Base-by-base conservation (phyloP, 2,888 invertebrate species). In the Cheilosia vernalis region DNA sequence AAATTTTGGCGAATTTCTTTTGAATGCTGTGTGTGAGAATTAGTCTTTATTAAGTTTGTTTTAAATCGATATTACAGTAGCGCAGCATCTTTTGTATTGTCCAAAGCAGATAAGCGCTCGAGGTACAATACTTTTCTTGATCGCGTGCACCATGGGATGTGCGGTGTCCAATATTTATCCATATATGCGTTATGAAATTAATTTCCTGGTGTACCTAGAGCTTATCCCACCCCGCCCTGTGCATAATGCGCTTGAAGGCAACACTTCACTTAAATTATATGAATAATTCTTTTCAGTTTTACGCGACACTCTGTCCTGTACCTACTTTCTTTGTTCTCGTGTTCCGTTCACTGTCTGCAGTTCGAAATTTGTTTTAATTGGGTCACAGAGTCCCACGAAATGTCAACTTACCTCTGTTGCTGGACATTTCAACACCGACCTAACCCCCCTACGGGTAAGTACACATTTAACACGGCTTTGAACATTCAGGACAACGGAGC, bases 1-100 rank as follows among this genome's bases (percentile, higher is more conserved):
- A 88, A 88, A 87, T 88, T 89, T 87, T 2, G 15, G 4, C 13
- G 15, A 37, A 30, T 44, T 17, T 21, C 2, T 42, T 6, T 51
- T n/a, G 7, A 53, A 51, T 56, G 44, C 17, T 66, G 51, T 56
- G 33, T 27, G 33, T 21, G 13, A 1, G 10, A 56, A 33, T 37
- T 13, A 7, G 17, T 3, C 10, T 30, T 30, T 6, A 17, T 1
- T 5, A 60, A 13, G 19, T 13, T 21, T 30, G 0, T 0, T 2
- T 51, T 21, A 5, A 51, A 5, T 51, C 4, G 4, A 13, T 10
- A n/a, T 51, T 7, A 24, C 10, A 37, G 13, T 13, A 37, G 37
- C 13, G 37, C 13, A 13, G 37, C 13, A 13, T 4, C 13, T 17
- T n/a, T 30, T 30, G 9, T 30, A 2, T 30, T 9, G 30, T 30